Conservation (phyloP, 2,888 invertebrate genomes). For the Nomada fabriciana region DNA sequence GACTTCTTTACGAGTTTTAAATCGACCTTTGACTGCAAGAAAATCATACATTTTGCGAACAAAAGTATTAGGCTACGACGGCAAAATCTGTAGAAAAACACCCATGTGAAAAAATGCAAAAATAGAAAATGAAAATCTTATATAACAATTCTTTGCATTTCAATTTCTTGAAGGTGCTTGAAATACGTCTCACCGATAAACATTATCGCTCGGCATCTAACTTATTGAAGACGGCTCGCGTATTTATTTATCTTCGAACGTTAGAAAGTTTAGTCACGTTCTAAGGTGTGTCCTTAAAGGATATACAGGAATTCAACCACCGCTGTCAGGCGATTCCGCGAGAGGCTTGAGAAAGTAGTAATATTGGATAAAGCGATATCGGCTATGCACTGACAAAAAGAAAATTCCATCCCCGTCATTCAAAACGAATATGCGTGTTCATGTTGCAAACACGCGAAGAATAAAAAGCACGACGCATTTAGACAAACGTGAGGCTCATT, state of each 20-base stretch:
- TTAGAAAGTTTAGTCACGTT: conserved; percentile 46
- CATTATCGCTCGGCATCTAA: conserved; percentile 1
- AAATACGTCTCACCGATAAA: conserved; percentile 6
- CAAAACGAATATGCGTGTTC: conserved; percentile 18
- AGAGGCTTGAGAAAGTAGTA: conserved; percentile 28
- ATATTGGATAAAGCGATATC: conserved; percentile 1
- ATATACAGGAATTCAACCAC: conserved; percentile 31
- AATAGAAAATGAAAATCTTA: too few relatives aligned
- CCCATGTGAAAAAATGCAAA: too few relatives aligned
- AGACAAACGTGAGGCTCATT: not conserved
- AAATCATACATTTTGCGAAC: too few relatives aligned
- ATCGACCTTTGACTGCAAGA: too few relatives aligned
- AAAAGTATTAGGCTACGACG: too few relatives aligned
- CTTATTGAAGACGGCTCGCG: conserved; percentile 11
- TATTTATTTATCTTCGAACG: conserved; percentile 27
- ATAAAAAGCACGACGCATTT: not conserved
- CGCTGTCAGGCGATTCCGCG: conserved; percentile 22
- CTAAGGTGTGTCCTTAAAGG: conserved; percentile 41
- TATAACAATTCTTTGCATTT: too few relatives aligned
- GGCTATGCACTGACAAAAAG: conserved; percentile 2
- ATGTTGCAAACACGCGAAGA: conserved; percentile 4
- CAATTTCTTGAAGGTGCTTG: not conserved
- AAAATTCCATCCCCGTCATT: conserved; percentile 23
- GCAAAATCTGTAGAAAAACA: too few relatives aligned
- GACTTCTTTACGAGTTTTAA: too few relatives aligned